phyloP scores from a whole-genome alignment of 1,140 invertebrate genomes.

The Ctenoplectra terminalis region DNA sequence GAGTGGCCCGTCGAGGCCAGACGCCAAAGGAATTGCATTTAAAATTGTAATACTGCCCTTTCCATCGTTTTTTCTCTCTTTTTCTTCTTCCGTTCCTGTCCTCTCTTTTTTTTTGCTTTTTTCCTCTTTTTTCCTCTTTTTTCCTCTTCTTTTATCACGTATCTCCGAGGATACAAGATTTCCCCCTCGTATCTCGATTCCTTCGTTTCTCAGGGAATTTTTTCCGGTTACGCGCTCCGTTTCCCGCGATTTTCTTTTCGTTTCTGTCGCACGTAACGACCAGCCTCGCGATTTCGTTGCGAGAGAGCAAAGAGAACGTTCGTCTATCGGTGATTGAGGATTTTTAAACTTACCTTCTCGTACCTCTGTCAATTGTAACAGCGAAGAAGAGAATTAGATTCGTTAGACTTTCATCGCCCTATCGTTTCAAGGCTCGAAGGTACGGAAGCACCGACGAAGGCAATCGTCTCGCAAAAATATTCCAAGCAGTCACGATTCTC shows the following conservation, averaged over 20 bases:
- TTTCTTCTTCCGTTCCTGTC: neutral
- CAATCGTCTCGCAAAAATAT: conserved; percentile 1
- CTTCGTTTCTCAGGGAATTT: conserved; percentile 12
- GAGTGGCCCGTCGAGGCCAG: conserved; percentile 40
- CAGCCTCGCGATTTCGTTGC: neutral
- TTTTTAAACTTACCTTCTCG: neutral
- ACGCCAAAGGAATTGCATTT: conserved; percentile 75
- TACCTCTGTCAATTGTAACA: neutral
- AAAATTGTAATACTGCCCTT: conserved; percentile 75
- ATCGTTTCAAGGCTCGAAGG: no score
- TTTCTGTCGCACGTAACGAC: neutral
- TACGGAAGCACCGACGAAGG: conserved; percentile 1
- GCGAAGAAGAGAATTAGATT: conserved; percentile 2
- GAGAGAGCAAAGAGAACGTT: no score
- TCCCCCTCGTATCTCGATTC: conserved; percentile 1
- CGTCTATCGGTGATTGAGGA: no score
- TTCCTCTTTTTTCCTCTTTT: neutral
- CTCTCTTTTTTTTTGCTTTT: neutral
- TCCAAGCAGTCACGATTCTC: neutral
- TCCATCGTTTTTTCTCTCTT: neutral
- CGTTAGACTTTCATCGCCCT: neutral
- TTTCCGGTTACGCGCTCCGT: conserved; percentile 23
- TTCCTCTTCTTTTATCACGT: neutral
- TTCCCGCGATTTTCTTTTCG: conserved; percentile 25
- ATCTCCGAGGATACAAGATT: conserved; percentile 33